Evolutionary conservation across 2,113 vertebrate genomes (phyloP).

Genomic region (Glaucidium brasilianum): DNA sequence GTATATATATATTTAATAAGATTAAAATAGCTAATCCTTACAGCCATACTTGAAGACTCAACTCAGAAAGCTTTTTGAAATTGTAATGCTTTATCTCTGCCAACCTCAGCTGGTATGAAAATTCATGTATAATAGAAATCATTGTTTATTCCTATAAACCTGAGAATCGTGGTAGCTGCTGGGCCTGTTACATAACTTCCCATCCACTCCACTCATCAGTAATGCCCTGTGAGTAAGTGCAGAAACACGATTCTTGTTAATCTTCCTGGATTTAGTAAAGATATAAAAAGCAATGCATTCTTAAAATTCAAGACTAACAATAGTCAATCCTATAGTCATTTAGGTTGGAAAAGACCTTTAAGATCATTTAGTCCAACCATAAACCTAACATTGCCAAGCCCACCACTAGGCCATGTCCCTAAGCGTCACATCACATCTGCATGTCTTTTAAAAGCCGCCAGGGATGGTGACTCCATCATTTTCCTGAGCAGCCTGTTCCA

Average conservation of each 20-base stretch:
- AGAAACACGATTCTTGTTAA: background rate
- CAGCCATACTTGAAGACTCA: background rate
- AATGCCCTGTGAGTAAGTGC: background rate
- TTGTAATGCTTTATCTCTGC: background rate
- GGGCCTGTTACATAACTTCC: background rate
- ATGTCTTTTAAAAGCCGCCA: background rate
- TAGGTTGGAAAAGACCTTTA: background rate
- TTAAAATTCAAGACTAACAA: background rate
- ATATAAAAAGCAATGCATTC: background rate
- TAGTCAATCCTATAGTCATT: background rate
- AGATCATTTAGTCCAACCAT: background rate
- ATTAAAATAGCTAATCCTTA: background rate
- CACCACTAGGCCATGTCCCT: background rate
- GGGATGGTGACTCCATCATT: background rate
- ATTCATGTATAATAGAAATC: background rate
- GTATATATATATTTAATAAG: background rate
- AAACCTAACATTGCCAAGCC: background rate
- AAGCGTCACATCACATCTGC: background rate
- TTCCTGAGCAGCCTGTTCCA: too few species aligned
- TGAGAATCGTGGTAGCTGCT: background rate
- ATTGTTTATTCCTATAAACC: background rate
- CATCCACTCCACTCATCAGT: accelerated
- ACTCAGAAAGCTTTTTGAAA: background rate
- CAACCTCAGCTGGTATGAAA: background rate
- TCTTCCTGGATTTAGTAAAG: background rate